These are phyloP conservation scores for Oppia nitens DNA, from an alignment of 1,140 invertebrate species.

Conservation along the genomic window DNA sequence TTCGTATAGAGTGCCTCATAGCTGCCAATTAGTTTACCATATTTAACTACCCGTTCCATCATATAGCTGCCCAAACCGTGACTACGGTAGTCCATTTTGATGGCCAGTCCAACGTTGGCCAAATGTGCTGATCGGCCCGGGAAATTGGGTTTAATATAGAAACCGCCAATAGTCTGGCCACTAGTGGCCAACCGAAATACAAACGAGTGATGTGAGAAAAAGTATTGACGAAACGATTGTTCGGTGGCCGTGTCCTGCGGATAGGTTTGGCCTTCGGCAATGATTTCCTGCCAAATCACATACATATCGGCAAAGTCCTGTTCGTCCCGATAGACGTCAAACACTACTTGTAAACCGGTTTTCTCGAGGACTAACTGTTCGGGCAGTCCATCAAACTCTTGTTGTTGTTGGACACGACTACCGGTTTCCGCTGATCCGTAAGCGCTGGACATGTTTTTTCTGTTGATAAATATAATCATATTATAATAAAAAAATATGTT, in stretches of 20 bases:
- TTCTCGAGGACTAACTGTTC: not conserved
- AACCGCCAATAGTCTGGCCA: slow-evolving; percentile 19
- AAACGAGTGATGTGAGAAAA: slow-evolving; percentile 22
- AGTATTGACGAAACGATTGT: slow-evolving; percentile 22
- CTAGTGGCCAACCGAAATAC: slow-evolving; percentile 15
- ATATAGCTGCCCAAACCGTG: slow-evolving; percentile 22
- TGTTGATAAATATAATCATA: too few species aligned
- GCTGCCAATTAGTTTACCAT: not conserved
- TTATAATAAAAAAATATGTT: too few species aligned
- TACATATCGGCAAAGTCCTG: slow-evolving; percentile 16
- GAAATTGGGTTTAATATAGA: slow-evolving; percentile 26
- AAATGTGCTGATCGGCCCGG: slow-evolving; percentile 24
- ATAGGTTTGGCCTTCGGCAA: slow-evolving; percentile 23
- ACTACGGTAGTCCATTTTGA: slow-evolving; percentile 16
- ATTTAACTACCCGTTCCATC: slow-evolving; percentile 1
- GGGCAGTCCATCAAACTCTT: not conserved
- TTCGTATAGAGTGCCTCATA: slow-evolving; percentile 23
- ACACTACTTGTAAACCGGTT: not conserved
- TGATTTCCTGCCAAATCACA: slow-evolving; percentile 19
- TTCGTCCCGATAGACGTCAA: slow-evolving; percentile 4
- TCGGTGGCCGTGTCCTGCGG: slow-evolving; percentile 21
- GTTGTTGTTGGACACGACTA: too few species aligned
- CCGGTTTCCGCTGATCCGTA: too few species aligned
- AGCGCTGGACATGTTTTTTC: too few species aligned
- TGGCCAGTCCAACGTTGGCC: slow-evolving; percentile 21